Base-by-base conservation (phyloP, 2,113 vertebrate species). In the Anseranas semipalmata region DNA sequence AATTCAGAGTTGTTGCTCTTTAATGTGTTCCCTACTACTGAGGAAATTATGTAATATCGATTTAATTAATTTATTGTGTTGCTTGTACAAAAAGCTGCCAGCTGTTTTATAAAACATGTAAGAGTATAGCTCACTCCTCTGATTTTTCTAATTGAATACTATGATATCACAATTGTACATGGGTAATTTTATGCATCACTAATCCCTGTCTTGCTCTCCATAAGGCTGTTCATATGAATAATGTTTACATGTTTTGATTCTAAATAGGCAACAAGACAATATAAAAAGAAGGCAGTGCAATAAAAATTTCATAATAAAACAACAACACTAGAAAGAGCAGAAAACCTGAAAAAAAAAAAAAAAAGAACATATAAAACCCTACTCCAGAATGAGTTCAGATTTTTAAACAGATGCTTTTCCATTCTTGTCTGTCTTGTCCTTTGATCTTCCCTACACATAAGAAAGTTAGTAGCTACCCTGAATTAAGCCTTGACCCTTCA, bases 21-120 rank as follows among this genome's bases (percentile, higher is more conserved):
- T 86, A 72, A 67, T 0, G 1, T 39, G 15, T 12, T 80, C 32
- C 41, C 39, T 67, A 52, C 1, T 86, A 32, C 81, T 78, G 39
- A 33, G 87, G 35, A 85, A 78, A 90, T 71, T 33, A 55, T 68
- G 14, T 50, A 56, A 48, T 48, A 56, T 16, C 53, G 56, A 52
- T 87, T 91, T 68, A 91, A 63, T 65, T 82, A 71, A 65, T 93
- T 96, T 89, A 10, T 4, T 72, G 3, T 52, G 33, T 50, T 77
- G 9, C 12, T 88, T 90, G n/a, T 66, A 84, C 21, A 70, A 86
- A 89, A 95, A 91, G 8, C n/a, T 95, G 58, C 20, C 37, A 67
- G 33, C 7, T 92, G 59, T 84, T 90, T 81, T 81, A 87, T 66
- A 91, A 90, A 95, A 75, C 46, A 71, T 88, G 37, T 63, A 95